Evolutionary conservation across 2,113 vertebrate genomes (phyloP).

Genomic region (Bostrychus sinensis): DNA sequence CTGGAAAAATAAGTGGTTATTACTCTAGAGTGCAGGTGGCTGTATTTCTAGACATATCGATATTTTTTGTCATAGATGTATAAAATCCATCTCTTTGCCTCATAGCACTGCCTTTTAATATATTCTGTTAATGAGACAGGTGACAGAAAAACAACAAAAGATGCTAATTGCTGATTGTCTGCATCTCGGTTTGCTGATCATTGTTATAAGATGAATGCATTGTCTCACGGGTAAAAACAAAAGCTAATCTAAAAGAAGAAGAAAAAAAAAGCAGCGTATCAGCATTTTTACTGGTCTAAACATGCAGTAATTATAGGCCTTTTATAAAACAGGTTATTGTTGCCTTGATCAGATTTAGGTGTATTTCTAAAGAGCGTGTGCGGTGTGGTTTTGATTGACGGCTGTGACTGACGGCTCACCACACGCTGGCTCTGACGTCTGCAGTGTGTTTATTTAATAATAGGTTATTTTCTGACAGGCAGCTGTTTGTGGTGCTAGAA

Average conservation of each 20-base stretch:
- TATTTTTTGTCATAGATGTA: no score
- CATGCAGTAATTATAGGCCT: background rate
- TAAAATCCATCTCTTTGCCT: no score
- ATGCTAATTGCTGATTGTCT: background rate
- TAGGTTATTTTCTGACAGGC: background rate
- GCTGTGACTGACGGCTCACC: background rate
- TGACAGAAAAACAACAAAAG: background rate
- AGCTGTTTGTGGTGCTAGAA: no score
- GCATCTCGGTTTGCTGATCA: background rate
- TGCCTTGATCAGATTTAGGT: background rate
- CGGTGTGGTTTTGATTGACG: background rate
- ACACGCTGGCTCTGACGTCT: background rate
- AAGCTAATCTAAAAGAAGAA: background rate
- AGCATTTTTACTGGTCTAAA: background rate
- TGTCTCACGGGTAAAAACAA: background rate
- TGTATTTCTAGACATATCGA: no score
- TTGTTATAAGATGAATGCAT: background rate
- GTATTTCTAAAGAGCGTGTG: background rate
- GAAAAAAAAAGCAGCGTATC: no score
- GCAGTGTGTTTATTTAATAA: background rate
- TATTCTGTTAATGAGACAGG: background rate
- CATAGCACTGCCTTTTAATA: background rate
- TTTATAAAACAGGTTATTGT: background rate
- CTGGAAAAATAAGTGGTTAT: background rate
- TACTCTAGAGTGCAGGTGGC: background rate